Percentiles rank a stretch among this genome's conserved stretches.
phyloP scores from a whole-genome alignment of 2,888 invertebrate species.

The Callimorpha dominula region DNA sequence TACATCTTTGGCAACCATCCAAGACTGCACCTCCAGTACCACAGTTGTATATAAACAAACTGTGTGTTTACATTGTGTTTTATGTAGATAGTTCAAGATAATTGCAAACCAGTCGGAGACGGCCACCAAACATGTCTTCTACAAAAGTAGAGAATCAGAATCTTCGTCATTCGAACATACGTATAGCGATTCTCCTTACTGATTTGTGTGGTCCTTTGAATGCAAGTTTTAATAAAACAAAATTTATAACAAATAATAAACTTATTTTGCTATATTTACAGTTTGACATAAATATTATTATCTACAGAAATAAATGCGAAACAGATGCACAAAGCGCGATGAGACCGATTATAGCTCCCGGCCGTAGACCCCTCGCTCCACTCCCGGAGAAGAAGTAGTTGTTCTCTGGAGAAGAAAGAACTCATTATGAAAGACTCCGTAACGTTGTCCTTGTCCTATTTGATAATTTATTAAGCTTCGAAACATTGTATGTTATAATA shows the following conservation, averaged over 20 bases:
- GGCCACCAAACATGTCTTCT: background rate
- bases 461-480: too few species aligned
- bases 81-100: background rate
- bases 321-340: slow-evolving; percentile 23
- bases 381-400: slow-evolving; percentile 61
- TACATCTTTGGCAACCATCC: background rate
- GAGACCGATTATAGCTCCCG: slow-evolving; percentile 21
- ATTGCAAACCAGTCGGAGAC: too few species aligned
- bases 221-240: slow-evolving; percentile 9
- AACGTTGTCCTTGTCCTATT: background rate
- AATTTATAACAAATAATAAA: slow-evolving; percentile 49
- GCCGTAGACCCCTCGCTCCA: slow-evolving; percentile 38
- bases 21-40: background rate
- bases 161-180: background rate
- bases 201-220: too few species aligned
- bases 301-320: slow-evolving; percentile 34
- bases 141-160: background rate
- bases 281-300: slow-evolving; percentile 38
- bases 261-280: slow-evolving; percentile 55
- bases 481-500: too few species aligned
- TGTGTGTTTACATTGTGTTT: background rate
- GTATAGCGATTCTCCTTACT: background rate
- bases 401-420: slow-evolving; percentile 50
- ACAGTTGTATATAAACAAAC: background rate
- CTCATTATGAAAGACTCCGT: background rate